These are phyloP conservation scores for Suricata suricatta DNA, from an alignment of 2,113 vertebrate genomes.

Conservation along the genomic window DNA sequence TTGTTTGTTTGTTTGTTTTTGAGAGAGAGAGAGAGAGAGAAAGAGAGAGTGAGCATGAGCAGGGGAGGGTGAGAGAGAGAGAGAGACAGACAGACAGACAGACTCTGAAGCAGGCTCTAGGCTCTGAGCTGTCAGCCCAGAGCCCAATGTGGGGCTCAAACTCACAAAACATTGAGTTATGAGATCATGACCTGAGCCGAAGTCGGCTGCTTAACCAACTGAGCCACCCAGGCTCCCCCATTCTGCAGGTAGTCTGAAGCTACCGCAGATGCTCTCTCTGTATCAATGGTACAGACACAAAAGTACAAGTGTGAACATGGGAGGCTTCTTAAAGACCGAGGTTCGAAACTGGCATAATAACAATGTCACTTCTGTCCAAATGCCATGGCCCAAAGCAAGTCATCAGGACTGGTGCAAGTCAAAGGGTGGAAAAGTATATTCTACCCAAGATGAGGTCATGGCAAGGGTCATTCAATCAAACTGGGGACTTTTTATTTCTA, in stretches of 20 bases:
- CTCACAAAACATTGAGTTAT: too few species aligned
- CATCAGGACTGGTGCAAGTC: not conserved
- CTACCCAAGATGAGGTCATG: not conserved
- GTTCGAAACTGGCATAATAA: not conserved
- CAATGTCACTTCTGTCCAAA: not conserved
- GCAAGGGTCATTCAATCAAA: not conserved
- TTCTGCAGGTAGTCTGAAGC: not conserved
- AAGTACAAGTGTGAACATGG: not conserved
- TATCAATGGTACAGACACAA: not conserved
- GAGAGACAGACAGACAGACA: too few species aligned
- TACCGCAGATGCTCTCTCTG: not conserved
- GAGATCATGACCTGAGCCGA: too few species aligned
- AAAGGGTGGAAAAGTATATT: not conserved
- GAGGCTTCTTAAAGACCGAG: not conserved
- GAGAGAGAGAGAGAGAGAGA: too few species aligned
- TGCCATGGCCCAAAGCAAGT: not conserved
- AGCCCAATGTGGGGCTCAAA: too few species aligned
- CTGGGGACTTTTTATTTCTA: not conserved
- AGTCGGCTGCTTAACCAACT: too few species aligned
- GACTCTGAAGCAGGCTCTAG: too few species aligned
- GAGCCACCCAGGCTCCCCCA: too few species aligned
- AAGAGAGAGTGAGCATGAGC: too few species aligned
- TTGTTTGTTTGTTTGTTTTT: too few species aligned
- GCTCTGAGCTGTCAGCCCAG: too few species aligned
- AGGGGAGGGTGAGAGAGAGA: too few species aligned